Conservation (phyloP, 2,888 invertebrate species). For the Drosophila buzzatii region DNA sequence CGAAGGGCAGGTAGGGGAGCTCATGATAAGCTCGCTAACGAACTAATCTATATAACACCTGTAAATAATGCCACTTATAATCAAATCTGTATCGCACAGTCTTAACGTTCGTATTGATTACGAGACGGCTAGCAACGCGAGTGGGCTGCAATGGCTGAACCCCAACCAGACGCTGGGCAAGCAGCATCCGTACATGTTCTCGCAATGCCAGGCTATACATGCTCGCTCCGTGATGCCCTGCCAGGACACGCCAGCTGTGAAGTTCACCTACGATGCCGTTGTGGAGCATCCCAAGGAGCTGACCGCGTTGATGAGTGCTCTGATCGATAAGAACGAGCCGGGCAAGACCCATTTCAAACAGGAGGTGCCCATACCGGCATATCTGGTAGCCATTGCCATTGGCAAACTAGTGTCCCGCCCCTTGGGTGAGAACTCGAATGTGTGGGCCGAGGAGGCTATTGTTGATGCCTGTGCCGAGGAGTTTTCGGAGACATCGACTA, state of each 20-base stretch:
- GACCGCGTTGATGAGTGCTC: slow-evolving; percentile 95
- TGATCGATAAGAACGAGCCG: slow-evolving; percentile 86
- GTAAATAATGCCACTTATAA: slow-evolving; percentile 56
- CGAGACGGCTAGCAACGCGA: slow-evolving; percentile 91
- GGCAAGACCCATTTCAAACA: slow-evolving; percentile 88
- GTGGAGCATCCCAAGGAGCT: slow-evolving; percentile 90
- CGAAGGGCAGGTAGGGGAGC: slow-evolving; percentile 85
- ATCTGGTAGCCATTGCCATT: slow-evolving; percentile 95
- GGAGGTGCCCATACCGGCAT: slow-evolving; percentile 94
- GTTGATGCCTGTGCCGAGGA: slow-evolving; percentile 94
- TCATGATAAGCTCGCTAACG: slow-evolving; percentile 35
- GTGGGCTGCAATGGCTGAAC: slow-evolving; percentile 95
- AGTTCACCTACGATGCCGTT: slow-evolving; percentile 92
- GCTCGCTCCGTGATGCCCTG: slow-evolving; percentile 95
- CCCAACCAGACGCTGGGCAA: slow-evolving; percentile 95
- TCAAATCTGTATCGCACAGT: slow-evolving; percentile 63
- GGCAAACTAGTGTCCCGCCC: slow-evolving; percentile 91
- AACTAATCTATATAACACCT: slow-evolving; percentile 58
- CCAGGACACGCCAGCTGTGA: slow-evolving; percentile 96
- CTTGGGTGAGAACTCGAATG: slow-evolving; percentile 91
- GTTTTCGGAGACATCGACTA: slow-evolving; percentile 94
- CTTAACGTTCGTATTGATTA: slow-evolving; percentile 88
- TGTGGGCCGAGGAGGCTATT: slow-evolving; percentile 95
- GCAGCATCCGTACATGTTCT: slow-evolving; percentile 93
- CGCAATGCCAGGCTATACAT: slow-evolving; percentile 95